Percentiles rank a stretch among this genome's conserved stretches.
These are phyloP conservation scores for Drosophila sucinea DNA, from an alignment of 1,140 invertebrate genomes.

Conservation along the genomic window DNA sequence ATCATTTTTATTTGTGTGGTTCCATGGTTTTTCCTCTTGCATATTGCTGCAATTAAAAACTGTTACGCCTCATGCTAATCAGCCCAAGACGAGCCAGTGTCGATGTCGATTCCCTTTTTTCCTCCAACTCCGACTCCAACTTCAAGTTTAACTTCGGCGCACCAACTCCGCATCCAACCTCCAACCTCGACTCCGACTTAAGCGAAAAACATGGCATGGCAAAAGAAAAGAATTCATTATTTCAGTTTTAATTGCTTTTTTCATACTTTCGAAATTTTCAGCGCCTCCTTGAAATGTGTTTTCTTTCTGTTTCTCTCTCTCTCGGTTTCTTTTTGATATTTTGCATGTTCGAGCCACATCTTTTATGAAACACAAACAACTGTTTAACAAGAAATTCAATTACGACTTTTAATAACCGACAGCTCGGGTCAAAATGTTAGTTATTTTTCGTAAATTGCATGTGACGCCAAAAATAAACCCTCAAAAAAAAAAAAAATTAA, in stretches of 20 bases:
- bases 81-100: conserved; percentile 43
- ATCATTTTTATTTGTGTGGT: conserved; percentile 37
- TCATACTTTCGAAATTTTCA: conserved; percentile 78
- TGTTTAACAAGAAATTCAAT: conserved; percentile 80
- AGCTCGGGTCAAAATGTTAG: conserved; percentile 57
- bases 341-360: conserved; percentile 77
- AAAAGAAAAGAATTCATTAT: conserved; percentile 79
- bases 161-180: conserved; percentile 25
- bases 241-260: conserved; percentile 82
- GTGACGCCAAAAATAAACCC: conserved; percentile 35
- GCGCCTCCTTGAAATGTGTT: conserved; percentile 25
- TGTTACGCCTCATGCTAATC: conserved; percentile 82
- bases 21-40: conserved; percentile 64
- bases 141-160: conserved; percentile 3
- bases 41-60: conserved; percentile 81
- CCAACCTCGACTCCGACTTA: conserved; percentile 21
- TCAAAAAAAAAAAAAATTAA: conserved; percentile 24
- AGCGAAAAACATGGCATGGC: conserved; percentile 51
- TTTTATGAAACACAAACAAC: conserved; percentile 70
- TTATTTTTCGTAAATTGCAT: conserved; percentile 44
- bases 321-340: conserved; percentile 15
- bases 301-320: not conserved
- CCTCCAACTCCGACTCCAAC: conserved; percentile 27
- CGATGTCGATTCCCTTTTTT: conserved; percentile 34
- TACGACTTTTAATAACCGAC: conserved; percentile 80